A percentile compares a stretch with the other conserved stretches of the same genome.
phyloP scores from a whole-genome alignment of 1,140 invertebrate species.

The Epicauta chinensis region DNA sequence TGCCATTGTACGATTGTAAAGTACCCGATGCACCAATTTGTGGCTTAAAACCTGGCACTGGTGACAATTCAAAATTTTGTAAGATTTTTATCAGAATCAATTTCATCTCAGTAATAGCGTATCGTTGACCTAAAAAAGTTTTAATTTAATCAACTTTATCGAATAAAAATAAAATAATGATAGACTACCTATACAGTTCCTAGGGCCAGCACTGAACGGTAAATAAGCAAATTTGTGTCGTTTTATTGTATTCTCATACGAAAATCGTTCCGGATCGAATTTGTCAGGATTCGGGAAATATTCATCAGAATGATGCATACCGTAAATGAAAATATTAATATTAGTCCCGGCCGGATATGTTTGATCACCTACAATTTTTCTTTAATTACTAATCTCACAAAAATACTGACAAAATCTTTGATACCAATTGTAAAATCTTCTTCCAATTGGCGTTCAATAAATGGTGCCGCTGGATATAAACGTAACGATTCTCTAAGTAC shows the following conservation, averaged over 20 bases:
- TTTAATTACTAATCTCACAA: too few species aligned
- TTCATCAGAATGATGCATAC: conserved; percentile 53
- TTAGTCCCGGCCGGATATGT: too few species aligned
- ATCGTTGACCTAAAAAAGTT: conserved; percentile 29
- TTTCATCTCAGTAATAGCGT: conserved; percentile 45
- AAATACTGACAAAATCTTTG: too few species aligned
- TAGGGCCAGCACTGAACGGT: conserved; percentile 58
- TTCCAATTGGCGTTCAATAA: too few species aligned
- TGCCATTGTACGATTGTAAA: conserved; percentile 29
- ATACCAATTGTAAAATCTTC: conserved; percentile 45
- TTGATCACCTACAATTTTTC: too few species aligned
- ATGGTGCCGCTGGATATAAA: conserved; percentile 62
- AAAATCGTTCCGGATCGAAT: conserved; percentile 64
- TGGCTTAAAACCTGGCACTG: conserved; percentile 18
- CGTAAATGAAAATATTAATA: too few species aligned
- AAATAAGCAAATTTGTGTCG: conserved; percentile 50
- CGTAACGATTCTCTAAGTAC: conserved; percentile 57
- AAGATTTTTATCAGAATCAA: conserved; percentile 42
- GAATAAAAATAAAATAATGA: background rate
- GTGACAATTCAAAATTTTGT: conserved; percentile 28
- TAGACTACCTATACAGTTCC: conserved; percentile 55
- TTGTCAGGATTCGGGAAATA: conserved; percentile 56
- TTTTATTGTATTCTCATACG: conserved; percentile 45
- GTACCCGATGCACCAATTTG: conserved; percentile 20
- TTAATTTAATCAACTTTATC: background rate